Percentiles rank a stretch among this genome's conserved stretches.
These are phyloP conservation scores for Caenorhabditis imperialis DNA, from an alignment of 2,888 invertebrate genomes.

Conservation along the genomic window DNA sequence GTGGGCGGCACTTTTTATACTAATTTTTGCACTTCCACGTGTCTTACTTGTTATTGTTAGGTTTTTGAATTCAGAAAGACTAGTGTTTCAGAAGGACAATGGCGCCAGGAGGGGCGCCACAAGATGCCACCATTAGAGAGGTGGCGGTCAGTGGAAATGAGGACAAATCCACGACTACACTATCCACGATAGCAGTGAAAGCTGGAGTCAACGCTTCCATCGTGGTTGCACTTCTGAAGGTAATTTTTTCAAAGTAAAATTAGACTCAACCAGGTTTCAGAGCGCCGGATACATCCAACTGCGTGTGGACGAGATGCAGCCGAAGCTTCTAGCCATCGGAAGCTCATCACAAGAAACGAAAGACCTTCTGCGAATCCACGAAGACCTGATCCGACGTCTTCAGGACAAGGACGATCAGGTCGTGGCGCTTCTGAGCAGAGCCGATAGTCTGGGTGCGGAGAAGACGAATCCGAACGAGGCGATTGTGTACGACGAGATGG, in stretches of 20 bases:
- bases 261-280: too few relatives aligned
- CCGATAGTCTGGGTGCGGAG: slow-evolving; percentile 87
- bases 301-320: slow-evolving; percentile 89
- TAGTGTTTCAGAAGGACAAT: slow-evolving; percentile 20
- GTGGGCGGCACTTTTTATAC: slow-evolving; percentile 52
- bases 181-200: slow-evolving; percentile 91
- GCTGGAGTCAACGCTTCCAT: slow-evolving; percentile 87
- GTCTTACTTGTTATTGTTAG: not conserved
- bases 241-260: too few relatives aligned
- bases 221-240: slow-evolving; percentile 89
- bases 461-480: slow-evolving; percentile 81
- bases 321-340: slow-evolving; percentile 88
- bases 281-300: slow-evolving; percentile 88
- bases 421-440: slow-evolving; percentile 88
- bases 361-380: slow-evolving; percentile 86
- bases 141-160: slow-evolving; percentile 8
- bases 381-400: slow-evolving; percentile 87
- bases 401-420: slow-evolving; percentile 91
- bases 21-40: slow-evolving; percentile 51
- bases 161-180: slow-evolving; percentile 82
- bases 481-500: slow-evolving; percentile 66
- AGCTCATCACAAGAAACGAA: slow-evolving; percentile 86
- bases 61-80: slow-evolving; percentile 7
- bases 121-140: slow-evolving; percentile 28
- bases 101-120: slow-evolving; percentile 58